phyloP scores from a whole-genome alignment of 2,113 vertebrate species.

The Chloebia gouldiae region DNA sequence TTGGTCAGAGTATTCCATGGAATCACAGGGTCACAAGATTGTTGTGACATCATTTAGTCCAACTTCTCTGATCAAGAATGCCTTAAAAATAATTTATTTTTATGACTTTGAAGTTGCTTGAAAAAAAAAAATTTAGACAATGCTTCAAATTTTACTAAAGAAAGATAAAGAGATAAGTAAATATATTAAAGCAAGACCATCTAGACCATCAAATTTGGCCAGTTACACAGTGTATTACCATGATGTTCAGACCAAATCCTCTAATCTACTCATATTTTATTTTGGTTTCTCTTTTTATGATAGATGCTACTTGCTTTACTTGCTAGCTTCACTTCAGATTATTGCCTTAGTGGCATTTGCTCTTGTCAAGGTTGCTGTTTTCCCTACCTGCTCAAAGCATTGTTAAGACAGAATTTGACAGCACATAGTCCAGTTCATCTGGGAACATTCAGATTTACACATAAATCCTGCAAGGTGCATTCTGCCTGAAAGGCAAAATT shows the following conservation, averaged over 20 bases:
- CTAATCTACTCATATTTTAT: neutral
- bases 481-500: neutral
- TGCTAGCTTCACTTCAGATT: neutral
- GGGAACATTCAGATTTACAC: neutral
- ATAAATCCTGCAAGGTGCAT: neutral
- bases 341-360: neutral
- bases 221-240: neutral
- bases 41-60: neutral
- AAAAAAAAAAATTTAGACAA: neutral
- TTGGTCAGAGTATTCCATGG: neutral
- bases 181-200: neutral
- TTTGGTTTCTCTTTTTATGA: neutral
- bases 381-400: neutral
- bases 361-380: neutral
- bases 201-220: neutral
- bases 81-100: neutral
- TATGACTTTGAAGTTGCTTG: neutral
- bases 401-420: neutral
- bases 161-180: neutral
- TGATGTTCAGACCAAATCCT: accelerated
- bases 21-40: neutral
- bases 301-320: neutral
- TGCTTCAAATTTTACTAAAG: neutral
- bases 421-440: neutral
- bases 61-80: neutral